Base-by-base conservation (phyloP, 2,888 invertebrate genomes). In the Macrophya annulata region DNA sequence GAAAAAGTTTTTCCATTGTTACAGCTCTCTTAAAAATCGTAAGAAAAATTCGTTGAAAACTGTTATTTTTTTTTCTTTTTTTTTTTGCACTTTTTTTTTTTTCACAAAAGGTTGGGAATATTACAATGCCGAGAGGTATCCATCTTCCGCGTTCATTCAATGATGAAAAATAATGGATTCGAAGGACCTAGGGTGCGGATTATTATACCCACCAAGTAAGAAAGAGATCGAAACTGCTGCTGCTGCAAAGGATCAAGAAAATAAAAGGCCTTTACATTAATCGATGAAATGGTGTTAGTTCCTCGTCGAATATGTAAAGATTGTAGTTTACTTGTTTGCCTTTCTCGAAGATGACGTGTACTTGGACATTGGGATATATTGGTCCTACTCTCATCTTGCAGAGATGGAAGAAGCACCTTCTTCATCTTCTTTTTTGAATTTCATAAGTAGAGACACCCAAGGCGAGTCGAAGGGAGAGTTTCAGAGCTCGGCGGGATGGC, bases 121-220 rank as follows among this genome's bases (percentile, higher is more conserved):
- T 87, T 87, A 90, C 87, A 89, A 89, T 90, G 89, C 88, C 89
- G 89, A 90, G 90, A 90, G 88, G 90, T 90, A 92, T 92, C 91
- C 91, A 92, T 92, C 92, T 92, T 91, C 91, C 89, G 89, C 31
- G 17, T 71, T 91, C 91, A 92, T 91, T 91, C 91, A 88, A 81
- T 88, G 90, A 81, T 88, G 90, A 92, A 91, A 71, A 71, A 71
- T 40, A 71, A 71, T 40, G 71, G 62, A 55, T 25, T 62, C 62
- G 8, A 25, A 62, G 62, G 62, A 62, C 62, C 62, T 4, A 9
- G 62, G 62, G 62, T 62, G 25, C 62, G 25, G 62, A 62, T 62
- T 62, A 62, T 25, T 62, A 62, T 25, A 62, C 31, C 31, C 4
- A 59, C n/a, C 55, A 12, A 62, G 25, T 12, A 25, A 48, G 62